Percentiles rank a stretch among this genome's conserved stretches.
phyloP scores from a whole-genome alignment of 2,797 vertebrate species.

The Oryzias dopingdopingensis region DNA sequence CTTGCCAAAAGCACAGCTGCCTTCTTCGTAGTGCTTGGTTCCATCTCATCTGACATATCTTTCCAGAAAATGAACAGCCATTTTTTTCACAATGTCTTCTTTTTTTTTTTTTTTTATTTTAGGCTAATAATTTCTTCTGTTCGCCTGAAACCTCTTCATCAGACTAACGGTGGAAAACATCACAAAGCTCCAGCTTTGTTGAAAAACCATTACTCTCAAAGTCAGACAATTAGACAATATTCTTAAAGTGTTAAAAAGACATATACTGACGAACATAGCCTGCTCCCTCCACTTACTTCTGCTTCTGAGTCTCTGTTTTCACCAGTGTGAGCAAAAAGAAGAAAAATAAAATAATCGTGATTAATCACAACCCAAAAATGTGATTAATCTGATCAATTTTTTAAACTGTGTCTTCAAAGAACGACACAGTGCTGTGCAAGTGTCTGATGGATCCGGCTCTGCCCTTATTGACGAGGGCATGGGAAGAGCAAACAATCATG shows the following conservation, averaged over 20 bases:
- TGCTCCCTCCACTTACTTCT: slow-evolving; percentile 37
- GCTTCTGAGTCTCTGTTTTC: background rate
- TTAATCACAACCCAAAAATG: no score
- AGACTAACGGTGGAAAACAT: slow-evolving; percentile 69
- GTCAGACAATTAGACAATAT: slow-evolving; percentile 79
- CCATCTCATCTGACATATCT: slow-evolving; percentile 80
- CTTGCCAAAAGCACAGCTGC: slow-evolving; percentile 79
- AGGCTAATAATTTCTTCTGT: slow-evolving; percentile 72
- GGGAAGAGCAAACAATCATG: slow-evolving; percentile 20
- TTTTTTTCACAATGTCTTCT: slow-evolving; percentile 49
- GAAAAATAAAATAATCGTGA: no score
- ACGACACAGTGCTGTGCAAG: slow-evolving; percentile 24
- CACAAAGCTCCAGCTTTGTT: slow-evolving; percentile 63
- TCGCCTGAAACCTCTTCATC: slow-evolving; percentile 58
- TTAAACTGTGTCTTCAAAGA: slow-evolving; percentile 1
- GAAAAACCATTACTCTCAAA: slow-evolving; percentile 69
- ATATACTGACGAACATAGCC: slow-evolving; percentile 65
- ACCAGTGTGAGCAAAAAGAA: no score
- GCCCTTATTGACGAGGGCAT: slow-evolving; percentile 56
- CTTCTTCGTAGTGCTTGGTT: slow-evolving; percentile 76
- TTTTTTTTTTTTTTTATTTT: slow-evolving; percentile 1
- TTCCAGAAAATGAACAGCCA: slow-evolving; percentile 78
- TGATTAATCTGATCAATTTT: no score
- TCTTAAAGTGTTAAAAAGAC: slow-evolving; percentile 55
- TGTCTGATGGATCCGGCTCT: slow-evolving; percentile 38